These are phyloP conservation scores for Gymnodraco acuticeps DNA, from an alignment of 2,797 vertebrate species.

Conservation along the genomic window DNA sequence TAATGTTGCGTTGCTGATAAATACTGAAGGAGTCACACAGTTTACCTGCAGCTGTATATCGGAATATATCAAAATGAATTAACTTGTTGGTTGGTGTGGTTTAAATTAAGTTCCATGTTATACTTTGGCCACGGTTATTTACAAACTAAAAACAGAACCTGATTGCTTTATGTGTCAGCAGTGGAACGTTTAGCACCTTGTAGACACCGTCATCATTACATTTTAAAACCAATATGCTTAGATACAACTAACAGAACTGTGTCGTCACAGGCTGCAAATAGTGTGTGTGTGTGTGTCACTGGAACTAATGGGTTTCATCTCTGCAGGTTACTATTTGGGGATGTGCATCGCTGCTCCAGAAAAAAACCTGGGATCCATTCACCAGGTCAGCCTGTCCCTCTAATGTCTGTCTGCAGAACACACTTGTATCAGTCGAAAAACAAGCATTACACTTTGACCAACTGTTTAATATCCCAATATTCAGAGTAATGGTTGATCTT, in stretches of 20 bases:
- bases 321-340: conserved; percentile 92
- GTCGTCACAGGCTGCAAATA: no score
- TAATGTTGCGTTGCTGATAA: not conserved
- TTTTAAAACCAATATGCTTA: no score
- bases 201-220: no score
- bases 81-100: not conserved
- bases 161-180: no score
- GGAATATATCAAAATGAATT: no score
- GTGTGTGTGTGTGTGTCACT: no score
- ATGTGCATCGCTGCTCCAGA: conserved; percentile 94
- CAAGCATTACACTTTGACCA: not conserved
- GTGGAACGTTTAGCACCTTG: no score
- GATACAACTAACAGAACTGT: not conserved
- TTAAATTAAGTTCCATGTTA: not conserved
- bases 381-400: conserved; percentile 61
- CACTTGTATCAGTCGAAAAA: not conserved
- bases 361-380: conserved; percentile 84
- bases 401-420: not conserved
- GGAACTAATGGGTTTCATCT: not conserved
- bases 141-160: not conserved
- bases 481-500: not conserved
- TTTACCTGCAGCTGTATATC: not conserved
- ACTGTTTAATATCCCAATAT: not conserved
- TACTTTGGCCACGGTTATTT: not conserved
- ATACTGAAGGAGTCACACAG: not conserved